phyloP scores from a whole-genome alignment of 2,797 vertebrate species.

The Vespertilio murinus region DNA sequence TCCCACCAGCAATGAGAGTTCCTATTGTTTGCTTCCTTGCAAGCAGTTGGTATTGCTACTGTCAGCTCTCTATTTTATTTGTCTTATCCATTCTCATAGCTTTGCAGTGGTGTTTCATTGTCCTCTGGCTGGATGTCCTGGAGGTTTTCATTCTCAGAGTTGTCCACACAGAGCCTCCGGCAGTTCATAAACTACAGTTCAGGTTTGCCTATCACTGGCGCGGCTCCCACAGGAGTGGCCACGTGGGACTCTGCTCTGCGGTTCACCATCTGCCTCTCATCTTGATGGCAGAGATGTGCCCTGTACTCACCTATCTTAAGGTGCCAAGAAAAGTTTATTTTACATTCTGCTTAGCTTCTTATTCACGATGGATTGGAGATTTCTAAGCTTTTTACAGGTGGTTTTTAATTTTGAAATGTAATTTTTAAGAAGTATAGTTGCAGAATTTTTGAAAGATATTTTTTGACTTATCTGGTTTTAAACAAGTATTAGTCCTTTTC shows the following conservation, averaged over 20 bases:
- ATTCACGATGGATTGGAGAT: not conserved
- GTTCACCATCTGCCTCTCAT: not conserved
- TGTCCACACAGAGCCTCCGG: not conserved
- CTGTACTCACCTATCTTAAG: not conserved
- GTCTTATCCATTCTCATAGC: not conserved
- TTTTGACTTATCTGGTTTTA: not conserved
- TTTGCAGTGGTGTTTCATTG: not conserved
- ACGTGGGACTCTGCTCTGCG: not conserved
- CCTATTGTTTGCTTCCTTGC: not conserved
- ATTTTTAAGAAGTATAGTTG: not conserved
- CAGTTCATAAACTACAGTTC: not conserved
- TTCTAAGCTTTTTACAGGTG: not conserved
- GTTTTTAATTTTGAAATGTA: not conserved
- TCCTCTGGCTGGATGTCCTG: not conserved
- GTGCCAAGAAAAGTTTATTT: not conserved
- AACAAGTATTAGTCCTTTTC: not conserved
- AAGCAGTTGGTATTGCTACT: not conserved
- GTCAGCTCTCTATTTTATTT: not conserved
- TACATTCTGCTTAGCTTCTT: not conserved
- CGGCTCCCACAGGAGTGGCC: not conserved
- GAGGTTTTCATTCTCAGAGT: not conserved
- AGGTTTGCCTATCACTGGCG: not conserved
- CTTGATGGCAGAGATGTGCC: not conserved
- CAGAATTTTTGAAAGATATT: not conserved
- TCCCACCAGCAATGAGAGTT: not conserved